Evolutionary conservation across 2,888 invertebrate genomes (phyloP).

Genomic region (Mythimna lalbum): DNA sequence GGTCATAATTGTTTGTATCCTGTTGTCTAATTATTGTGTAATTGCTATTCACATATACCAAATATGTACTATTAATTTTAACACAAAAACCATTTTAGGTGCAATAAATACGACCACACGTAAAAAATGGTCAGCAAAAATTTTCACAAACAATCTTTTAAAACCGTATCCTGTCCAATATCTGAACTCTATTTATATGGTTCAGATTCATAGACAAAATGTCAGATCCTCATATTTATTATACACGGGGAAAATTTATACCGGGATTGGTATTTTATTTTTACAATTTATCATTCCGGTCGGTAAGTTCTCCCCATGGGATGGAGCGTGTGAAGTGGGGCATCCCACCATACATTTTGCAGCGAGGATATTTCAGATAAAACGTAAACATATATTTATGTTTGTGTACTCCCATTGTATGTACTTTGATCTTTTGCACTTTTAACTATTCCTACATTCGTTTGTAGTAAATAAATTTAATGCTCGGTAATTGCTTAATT

Average conservation of each 20-base stretch:
- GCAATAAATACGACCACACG: neutral
- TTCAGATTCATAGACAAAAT: conserved; percentile 44
- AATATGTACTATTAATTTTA: conserved; percentile 15
- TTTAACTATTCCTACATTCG: conserved; percentile 21
- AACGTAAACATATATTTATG: conserved; percentile 54
- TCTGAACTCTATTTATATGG: conserved; percentile 31
- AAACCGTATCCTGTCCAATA: conserved; percentile 7
- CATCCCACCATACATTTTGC: conserved; percentile 57
- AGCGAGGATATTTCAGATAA: conserved; percentile 58
- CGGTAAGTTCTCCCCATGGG: conserved; percentile 62
- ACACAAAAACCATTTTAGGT: conserved; percentile 12
- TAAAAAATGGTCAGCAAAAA: conserved; percentile 10
- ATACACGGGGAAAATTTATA: conserved; percentile 54
- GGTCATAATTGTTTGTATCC: conserved; percentile 66
- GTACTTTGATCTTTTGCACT: conserved; percentile 43
- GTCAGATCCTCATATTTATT: conserved; percentile 52
- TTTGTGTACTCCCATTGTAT: conserved; percentile 39
- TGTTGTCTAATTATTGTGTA: conserved; percentile 62
- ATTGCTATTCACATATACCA: conserved; percentile 37
- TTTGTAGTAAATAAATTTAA: conserved; percentile 24
- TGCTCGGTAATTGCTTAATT: conserved; percentile 16
- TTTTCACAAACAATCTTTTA: conserved; percentile 13
- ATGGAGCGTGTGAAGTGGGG: conserved; percentile 56
- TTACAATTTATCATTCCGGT: conserved; percentile 67
- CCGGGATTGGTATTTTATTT: conserved; percentile 62